Conservation (phyloP, 2,797 vertebrate genomes). For the Kryptolebias ocellatus region DNA sequence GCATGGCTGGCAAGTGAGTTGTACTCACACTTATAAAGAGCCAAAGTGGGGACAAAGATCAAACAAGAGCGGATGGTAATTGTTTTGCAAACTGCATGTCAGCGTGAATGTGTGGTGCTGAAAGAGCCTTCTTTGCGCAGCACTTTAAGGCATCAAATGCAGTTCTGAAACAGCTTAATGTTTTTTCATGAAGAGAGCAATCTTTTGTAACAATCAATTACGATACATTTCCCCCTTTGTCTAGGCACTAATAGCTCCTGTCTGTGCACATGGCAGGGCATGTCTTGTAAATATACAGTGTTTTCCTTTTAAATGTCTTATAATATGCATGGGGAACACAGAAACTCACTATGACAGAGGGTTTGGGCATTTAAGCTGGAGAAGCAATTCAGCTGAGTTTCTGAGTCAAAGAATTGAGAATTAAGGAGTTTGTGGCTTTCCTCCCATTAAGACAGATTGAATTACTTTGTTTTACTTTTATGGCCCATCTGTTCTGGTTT, state of each 20-base stretch:
- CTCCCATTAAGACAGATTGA: conserved; percentile 83
- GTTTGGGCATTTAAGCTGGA: conserved; percentile 75
- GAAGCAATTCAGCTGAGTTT: conserved; percentile 78
- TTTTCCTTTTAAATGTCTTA: conserved; percentile 84
- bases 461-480: conserved; percentile 83
- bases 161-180: conserved; percentile 72
- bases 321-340: conserved; percentile 82
- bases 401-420: conserved; percentile 79
- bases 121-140: conserved; percentile 65
- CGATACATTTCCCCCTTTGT: conserved; percentile 78
- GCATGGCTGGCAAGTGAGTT: conserved; percentile 64
- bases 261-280: conserved; percentile 68
- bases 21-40: conserved; percentile 62
- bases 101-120: conserved; percentile 59
- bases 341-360: conserved; percentile 79
- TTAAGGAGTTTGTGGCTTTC: conserved; percentile 81
- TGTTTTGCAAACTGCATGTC: conserved; percentile 78
- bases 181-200: conserved; percentile 75
- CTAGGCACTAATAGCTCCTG: conserved; percentile 77
- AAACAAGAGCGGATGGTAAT: conserved; percentile 76
- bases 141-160: conserved; percentile 71
- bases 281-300: conserved; percentile 81
- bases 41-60: conserved; percentile 73
- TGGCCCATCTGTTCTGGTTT: conserved; percentile 83
- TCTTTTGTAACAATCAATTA: conserved; percentile 85